phyloP scores from a whole-genome alignment of 2,888 invertebrate species.

The Scrobipalpa costella region DNA sequence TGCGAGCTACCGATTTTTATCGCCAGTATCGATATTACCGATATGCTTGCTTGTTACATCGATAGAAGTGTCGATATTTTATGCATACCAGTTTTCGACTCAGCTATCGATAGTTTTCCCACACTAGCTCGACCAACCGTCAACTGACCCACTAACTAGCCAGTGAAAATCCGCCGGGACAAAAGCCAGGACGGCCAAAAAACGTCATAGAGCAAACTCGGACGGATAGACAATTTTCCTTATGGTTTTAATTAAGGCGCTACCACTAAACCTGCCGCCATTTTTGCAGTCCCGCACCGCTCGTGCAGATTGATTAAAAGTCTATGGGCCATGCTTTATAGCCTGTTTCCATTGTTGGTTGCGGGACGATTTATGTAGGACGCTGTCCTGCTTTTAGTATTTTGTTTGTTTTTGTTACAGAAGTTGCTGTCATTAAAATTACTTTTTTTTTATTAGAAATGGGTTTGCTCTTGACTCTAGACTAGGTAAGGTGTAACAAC shows the following conservation, averaged over 20 bases:
- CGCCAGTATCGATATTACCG: too few relatives aligned
- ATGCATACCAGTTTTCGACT: too few relatives aligned
- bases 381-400: neutral
- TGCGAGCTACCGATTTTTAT: too few relatives aligned
- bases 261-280: conserved; percentile 68
- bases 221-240: conserved; percentile 74
- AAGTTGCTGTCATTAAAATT: too few relatives aligned
- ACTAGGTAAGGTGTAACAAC: too few relatives aligned
- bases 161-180: conserved; percentile 21
- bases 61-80: too few relatives aligned
- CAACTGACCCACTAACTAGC: neutral
- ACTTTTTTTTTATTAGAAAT: too few relatives aligned
- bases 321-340: conserved; percentile 80
- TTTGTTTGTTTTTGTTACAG: too few relatives aligned
- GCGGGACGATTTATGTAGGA: neutral
- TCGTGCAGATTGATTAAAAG: conserved; percentile 81
- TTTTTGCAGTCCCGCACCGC: conserved; percentile 77
- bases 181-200: conserved; percentile 48
- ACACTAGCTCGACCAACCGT: too few relatives aligned
- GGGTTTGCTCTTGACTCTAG: too few relatives aligned
- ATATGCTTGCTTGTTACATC: too few relatives aligned
- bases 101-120: too few relatives aligned
- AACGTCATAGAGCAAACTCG: conserved; percentile 50
- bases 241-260: conserved; percentile 81
- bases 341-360: conserved; percentile 50